Conservation (phyloP, 37 sponge, comb jelly and placozoan species). For the Ianthella basta region DNA sequence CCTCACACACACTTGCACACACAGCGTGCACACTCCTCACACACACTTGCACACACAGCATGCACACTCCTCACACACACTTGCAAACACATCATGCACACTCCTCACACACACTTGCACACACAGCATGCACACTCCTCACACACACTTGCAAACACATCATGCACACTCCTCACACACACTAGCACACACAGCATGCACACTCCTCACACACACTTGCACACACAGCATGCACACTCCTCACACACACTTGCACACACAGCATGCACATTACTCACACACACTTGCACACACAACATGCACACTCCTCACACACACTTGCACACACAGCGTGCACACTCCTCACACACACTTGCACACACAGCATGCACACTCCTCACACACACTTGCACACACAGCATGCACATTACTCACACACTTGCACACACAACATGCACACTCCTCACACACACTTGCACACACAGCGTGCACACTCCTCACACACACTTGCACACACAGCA, state of each 20-base stretch:
- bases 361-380: conserved; percentile 20
- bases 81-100: conserved; percentile 17
- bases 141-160: conserved; percentile 28
- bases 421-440: conserved; percentile 27
- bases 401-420: conserved; percentile 15
- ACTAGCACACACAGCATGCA: conserved; percentile 22
- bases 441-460: conserved; percentile 28
- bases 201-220: conserved; percentile 20
- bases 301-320: conserved; percentile 8
- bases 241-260: conserved; percentile 27
- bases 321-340: conserved; percentile 23
- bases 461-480: not conserved
- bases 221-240: conserved; percentile 29
- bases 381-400: conserved; percentile 28
- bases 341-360: not conserved
- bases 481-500: too few species aligned
- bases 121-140: conserved; percentile 4
- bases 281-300: conserved; percentile 25
- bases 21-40: too few species aligned
- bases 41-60: conserved; percentile 26
- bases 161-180: conserved; percentile 17
- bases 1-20: conserved; percentile 21
- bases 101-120: conserved; percentile 26
- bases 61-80: conserved; percentile 28
- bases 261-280: too few species aligned